Evolutionary conservation across 1,140 invertebrate genomes (phyloP).

Genomic region (Drosophila mauritiana): DNA sequence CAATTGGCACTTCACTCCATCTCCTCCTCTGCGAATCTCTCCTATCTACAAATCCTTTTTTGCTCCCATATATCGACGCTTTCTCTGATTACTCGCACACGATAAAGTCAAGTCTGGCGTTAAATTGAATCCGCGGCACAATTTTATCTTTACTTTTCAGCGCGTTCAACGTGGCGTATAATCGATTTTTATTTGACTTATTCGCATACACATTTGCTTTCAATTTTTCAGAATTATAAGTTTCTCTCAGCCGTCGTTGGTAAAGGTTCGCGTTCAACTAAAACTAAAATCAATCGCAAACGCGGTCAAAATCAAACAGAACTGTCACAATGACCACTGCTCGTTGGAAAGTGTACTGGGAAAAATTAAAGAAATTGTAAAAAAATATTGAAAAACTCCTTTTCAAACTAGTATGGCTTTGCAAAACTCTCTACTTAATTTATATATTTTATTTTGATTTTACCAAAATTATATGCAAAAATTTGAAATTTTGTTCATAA

Average conservation of each 20-base stretch:
- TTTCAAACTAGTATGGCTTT: too few relatives aligned
- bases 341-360: conserved; percentile 2
- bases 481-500: too few relatives aligned
- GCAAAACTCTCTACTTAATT: too few relatives aligned
- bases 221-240: conserved; percentile 6
- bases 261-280: conserved; percentile 52
- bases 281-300: conserved; percentile 73
- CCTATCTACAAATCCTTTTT: neutral
- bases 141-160: conserved; percentile 36
- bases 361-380: neutral
- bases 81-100: conserved; percentile 13
- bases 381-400: neutral
- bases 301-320: conserved; percentile 24
- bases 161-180: conserved; percentile 75
- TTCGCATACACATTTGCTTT: conserved; percentile 7
- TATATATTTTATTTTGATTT: too few relatives aligned
- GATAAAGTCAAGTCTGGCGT: conserved; percentile 59
- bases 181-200: conserved; percentile 70
- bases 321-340: conserved; percentile 46
- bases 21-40: too few relatives aligned
- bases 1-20: conserved; percentile 45
- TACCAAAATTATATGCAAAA: too few relatives aligned
- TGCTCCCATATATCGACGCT: conserved; percentile 1
- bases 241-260: conserved; percentile 31
- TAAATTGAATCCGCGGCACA: conserved; percentile 67